Evolutionary conservation across 1,140 invertebrate genomes (phyloP), one percentile per base, ranked within the genome.

Genomic region (Zaprionus camerounensis): DNA sequence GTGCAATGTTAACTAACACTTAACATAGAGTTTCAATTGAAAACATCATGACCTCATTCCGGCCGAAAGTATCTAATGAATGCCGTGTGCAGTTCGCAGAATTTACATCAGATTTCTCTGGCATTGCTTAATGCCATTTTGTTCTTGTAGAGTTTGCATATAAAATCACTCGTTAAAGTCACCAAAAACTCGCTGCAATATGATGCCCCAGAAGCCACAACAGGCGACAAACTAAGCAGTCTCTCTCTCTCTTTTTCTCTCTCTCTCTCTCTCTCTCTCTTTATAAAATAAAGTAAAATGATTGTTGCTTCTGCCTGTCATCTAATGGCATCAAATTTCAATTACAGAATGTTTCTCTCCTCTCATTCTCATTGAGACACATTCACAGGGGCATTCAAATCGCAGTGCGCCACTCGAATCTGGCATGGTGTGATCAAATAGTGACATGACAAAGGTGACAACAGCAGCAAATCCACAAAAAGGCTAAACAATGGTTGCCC

Each of bases 301-400:
- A 41, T 69, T 72, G 71, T 69, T 79, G 70, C 51, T 71, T 51
- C 63, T 77, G 71, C 61, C 64, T 78, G 71, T 75, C 86, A 91
- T 83, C 74, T 84, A 91, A 91, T 84, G 76, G 71, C 70, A 87
- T 91, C 87, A 91, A 91, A 91, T 91, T 91, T 91, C 87, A 91
- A 91, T 91, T 91, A 91, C 84, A 87, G 80, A 91, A 84, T 80
- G 67, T 78, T 82, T 36, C 71, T 51, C 15, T 49, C 31, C 57
- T 46, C 67, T 67, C 73, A 64, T 57, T 69, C 71, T 34, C 31
- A 34, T 34, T 34, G 31, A 34, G 3, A 76, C 38, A 78, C 49
- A 77, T 76, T 76, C 76, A 78, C 61, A 82, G 58, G 58, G 20
- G 46, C 46, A 51, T 51, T 51, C 46, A 51, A 51, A 51, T 51